Conservation (phyloP, 2,888 invertebrate species). For the Monoplex corrugatus region DNA sequence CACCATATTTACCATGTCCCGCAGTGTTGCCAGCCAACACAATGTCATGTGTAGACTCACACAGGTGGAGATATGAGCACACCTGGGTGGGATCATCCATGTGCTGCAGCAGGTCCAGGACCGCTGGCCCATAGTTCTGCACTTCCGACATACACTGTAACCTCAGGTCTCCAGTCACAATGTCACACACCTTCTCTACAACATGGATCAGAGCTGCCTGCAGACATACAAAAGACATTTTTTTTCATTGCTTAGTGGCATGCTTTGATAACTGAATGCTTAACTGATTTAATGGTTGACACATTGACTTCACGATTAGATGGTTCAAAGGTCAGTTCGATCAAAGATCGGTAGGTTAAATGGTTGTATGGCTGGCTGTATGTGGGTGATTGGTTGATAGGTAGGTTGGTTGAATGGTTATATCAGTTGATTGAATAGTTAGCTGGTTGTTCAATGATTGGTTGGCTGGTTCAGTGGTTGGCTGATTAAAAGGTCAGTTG, state of each 20-base stretch:
- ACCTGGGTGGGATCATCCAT: slow-evolving; percentile 34
- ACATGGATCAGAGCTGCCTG: slow-evolving; percentile 40
- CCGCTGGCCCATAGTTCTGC: slow-evolving; percentile 47
- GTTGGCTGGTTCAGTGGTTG: too few species aligned
- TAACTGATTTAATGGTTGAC: too few species aligned
- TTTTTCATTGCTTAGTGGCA: background rate
- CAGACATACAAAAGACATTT: background rate
- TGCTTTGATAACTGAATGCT: too few species aligned
- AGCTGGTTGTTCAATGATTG: too few species aligned
- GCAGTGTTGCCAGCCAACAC: too few species aligned
- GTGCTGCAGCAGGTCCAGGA: slow-evolving; percentile 43
- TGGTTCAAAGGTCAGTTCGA: background rate
- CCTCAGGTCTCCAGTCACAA: slow-evolving; percentile 37
- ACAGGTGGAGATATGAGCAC: slow-evolving; percentile 23
- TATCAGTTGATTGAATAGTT: too few species aligned
- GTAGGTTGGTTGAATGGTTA: too few species aligned
- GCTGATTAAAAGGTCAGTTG: too few species aligned
- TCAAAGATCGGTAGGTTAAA: too few species aligned
- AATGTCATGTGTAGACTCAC: too few species aligned
- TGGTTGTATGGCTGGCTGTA: too few species aligned
- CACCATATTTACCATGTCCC: too few species aligned
- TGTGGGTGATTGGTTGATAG: background rate
- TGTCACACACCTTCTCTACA: slow-evolving; percentile 43
- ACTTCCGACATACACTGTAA: slow-evolving; percentile 45
- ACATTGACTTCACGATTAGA: background rate